Conservation (phyloP, 2,888 invertebrate genomes). For the Asteroscopus sphinx region DNA sequence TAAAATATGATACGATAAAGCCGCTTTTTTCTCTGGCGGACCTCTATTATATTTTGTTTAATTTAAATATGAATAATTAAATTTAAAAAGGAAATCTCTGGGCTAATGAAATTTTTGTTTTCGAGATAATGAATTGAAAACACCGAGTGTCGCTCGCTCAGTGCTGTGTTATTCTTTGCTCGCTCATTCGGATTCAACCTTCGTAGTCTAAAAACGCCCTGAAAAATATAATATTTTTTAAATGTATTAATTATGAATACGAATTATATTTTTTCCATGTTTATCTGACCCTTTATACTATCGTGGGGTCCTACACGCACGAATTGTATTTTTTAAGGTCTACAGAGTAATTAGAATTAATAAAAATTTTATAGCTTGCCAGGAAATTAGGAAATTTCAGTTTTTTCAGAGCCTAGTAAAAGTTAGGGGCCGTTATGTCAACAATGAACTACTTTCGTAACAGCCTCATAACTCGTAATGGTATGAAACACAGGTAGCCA, state of each 20-base stretch:
- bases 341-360: slow-evolving; percentile 68
- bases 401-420: slow-evolving; percentile 39
- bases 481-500: slow-evolving; percentile 26
- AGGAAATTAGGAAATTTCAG: slow-evolving; percentile 40
- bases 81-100: slow-evolving; percentile 89
- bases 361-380: slow-evolving; percentile 55
- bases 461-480: slow-evolving; percentile 43
- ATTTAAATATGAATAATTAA: slow-evolving; percentile 90
- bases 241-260: slow-evolving; percentile 85
- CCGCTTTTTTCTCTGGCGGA: slow-evolving; percentile 80
- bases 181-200: slow-evolving; percentile 86
- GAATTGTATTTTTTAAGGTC: slow-evolving; percentile 68
- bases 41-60: slow-evolving; percentile 90
- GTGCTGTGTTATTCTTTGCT: slow-evolving; percentile 85
- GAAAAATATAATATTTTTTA: slow-evolving; percentile 73
- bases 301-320: slow-evolving; percentile 64
- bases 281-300: slow-evolving; percentile 77
- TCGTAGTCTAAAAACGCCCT: slow-evolving; percentile 74
- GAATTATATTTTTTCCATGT: slow-evolving; percentile 78
- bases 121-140: slow-evolving; percentile 90
- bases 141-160: slow-evolving; percentile 79
- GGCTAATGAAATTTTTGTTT: slow-evolving; percentile 90
- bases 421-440: slow-evolving; percentile 35
- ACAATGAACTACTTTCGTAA: slow-evolving; percentile 47
- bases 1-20: slow-evolving; percentile 90